Evolutionary conservation across 2,888 invertebrate genomes (phyloP), one percentile per base, ranked within the genome.

Genomic region (Microdon myrmicae): DNA sequence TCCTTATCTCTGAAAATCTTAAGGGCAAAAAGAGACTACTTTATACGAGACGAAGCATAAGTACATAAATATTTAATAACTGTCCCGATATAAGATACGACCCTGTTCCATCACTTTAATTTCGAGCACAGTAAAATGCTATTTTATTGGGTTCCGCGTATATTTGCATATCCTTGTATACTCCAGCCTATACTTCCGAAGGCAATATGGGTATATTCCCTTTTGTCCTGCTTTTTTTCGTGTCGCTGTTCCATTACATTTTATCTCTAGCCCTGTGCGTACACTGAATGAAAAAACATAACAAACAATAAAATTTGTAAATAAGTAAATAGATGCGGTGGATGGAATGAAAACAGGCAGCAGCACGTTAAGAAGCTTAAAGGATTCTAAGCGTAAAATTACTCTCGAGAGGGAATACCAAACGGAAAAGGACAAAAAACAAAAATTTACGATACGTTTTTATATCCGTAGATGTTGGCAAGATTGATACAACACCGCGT

Each of bases 231-330:
- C n/a, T n/a, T n/a, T n/a, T n/a, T n/a, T n/a, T n/a, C n/a, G n/a
- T n/a, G n/a, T n/a, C n/a, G n/a, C n/a, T n/a, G n/a, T n/a, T n/a
- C n/a, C n/a, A n/a, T n/a, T n/a, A n/a, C n/a, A n/a, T n/a, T n/a
- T n/a, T n/a, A n/a, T n/a, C n/a, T n/a, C n/a, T n/a, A n/a, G n/a
- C n/a, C n/a, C n/a, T n/a, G n/a, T n/a, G n/a, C n/a, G 20, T 26
- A 38, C 26, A 28, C 3, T 17, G 8, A 34, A 34, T 10, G 28
- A 19, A 31, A 45, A 44, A 45, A 45, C 41, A 38, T 48, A 56
- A 32, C 61, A 45, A 58, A 64, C 64, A 64, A 64, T 64, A 64
- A 64, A 64, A 64, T 64, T 64, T 64, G 58, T 64, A 64, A 64
- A 64, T 64, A 64, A 64, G 64, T 64, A 64, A 64, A 64, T 56